Evolutionary conservation across 2,797 vertebrate genomes (phyloP), one percentile per base, ranked within the genome.

Genomic region (Carduelis carduelis): DNA sequence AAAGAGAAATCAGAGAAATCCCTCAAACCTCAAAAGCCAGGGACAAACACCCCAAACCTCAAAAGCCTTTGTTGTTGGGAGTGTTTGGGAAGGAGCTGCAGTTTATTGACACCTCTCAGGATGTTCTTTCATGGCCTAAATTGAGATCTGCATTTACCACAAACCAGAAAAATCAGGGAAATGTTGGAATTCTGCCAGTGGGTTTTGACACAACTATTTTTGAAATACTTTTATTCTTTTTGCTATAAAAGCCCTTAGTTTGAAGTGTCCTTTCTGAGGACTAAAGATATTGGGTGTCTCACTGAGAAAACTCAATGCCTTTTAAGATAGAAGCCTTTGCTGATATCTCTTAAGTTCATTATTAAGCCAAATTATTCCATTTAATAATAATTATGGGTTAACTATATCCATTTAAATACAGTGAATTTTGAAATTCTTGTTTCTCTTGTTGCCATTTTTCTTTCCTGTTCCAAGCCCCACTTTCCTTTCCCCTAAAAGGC

Each of bases 211-310:
- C 14, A 53, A 6, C 11, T 24, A 0, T 23, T 75, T 63, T 24
- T 16, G 60, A 24, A 8, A 2, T 0, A 4, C 8, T 24, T 85
- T 85, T 16, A 11, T 41, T 28, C 1, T 3, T 12, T 21, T 86
- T 80, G 6, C 22, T 46, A 4, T 15, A 41, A 84, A 52, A 57
- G 1, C 35, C 34, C 5, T 22, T 13, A 0, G 0, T 57, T 43
- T n/a, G 35, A 80, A 91, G 44, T 35, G 9, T 18, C 19, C 23
- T 44, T 75, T 49, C 15, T 44, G 27, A 41, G 17, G 15, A 52
- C 17, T 64, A 8, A 72, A 83, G 46, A 8, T 32, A 12, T 9
- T 0, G 0, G 8, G 8, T 22, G 11, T 49, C 30, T 52, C 26
- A 20, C 30, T 19, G 5, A 80, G 30, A 37, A 60, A 4, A 8